Evolutionary conservation across 2,113 vertebrate species (phyloP).

Genomic region (Hystrix brachyura): DNA sequence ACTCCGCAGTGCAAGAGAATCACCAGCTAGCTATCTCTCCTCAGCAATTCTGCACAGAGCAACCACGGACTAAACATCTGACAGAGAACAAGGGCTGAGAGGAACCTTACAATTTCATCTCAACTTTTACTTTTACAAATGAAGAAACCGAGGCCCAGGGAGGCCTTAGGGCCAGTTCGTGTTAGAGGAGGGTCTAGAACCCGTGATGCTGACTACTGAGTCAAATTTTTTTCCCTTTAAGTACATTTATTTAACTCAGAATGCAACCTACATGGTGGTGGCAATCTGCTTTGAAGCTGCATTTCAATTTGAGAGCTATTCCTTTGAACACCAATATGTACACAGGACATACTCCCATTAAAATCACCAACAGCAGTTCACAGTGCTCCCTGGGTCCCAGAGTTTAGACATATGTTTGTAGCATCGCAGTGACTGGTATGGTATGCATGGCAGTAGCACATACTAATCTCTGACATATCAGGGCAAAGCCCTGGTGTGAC

Average conservation of each 20-base stretch:
- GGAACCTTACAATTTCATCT: neutral
- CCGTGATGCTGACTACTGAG: neutral
- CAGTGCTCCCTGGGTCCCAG: neutral
- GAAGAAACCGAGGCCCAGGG: neutral
- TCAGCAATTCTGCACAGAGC: neutral
- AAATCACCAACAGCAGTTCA: slow-evolving; percentile 77
- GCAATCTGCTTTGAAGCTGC: slow-evolving; percentile 66
- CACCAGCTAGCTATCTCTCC: too few relatives aligned
- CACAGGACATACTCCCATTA: slow-evolving; percentile 73
- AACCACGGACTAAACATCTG: accelerated
- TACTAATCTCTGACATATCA: neutral
- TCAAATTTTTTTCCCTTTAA: neutral
- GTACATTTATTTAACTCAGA: neutral
- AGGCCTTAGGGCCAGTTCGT: neutral
- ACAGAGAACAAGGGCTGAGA: neutral
- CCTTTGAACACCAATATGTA: slow-evolving; percentile 69
- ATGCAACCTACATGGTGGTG: neutral
- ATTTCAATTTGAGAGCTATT: slow-evolving; percentile 79
- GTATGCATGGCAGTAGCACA: accelerated
- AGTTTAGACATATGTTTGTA: neutral
- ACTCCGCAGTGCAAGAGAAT: neutral
- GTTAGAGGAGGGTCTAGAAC: neutral
- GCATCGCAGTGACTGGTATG: too few relatives aligned
- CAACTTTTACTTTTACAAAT: neutral
- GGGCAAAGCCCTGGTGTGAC: neutral